phyloP scores from a whole-genome alignment of 2,888 invertebrate species.

The Pachliopta kotzebuea region DNA sequence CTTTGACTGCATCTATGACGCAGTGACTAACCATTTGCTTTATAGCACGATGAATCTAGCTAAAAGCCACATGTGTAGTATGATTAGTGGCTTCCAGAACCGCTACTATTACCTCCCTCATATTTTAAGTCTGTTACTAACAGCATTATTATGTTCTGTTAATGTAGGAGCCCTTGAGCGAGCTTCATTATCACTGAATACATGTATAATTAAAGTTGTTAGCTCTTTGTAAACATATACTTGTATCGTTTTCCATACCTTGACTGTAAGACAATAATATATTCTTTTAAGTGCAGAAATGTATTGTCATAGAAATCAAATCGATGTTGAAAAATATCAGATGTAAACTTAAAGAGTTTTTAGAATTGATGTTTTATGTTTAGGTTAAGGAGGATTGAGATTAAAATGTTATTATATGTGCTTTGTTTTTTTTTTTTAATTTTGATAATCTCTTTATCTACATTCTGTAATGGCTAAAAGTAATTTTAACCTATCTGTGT shows the following conservation, averaged over 20 bases:
- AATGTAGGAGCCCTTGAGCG: too few species aligned
- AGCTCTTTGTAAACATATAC: too few species aligned
- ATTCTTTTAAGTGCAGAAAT: background rate
- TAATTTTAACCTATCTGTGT: background rate
- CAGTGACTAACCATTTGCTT: too few species aligned
- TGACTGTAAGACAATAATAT: background rate
- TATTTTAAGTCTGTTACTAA: too few species aligned
- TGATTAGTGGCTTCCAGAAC: too few species aligned
- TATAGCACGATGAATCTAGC: too few species aligned
- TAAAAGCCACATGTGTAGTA: too few species aligned
- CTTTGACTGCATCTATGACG: too few species aligned
- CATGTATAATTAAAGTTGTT: too few species aligned
- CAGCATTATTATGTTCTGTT: too few species aligned
- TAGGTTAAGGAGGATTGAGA: conserved; percentile 5
- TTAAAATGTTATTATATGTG: conserved; percentile 4
- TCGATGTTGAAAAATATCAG: background rate
- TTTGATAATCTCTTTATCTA: background rate
- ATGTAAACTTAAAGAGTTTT: background rate
- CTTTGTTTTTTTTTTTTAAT: background rate
- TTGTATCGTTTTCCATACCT: background rate
- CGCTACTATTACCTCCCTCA: too few species aligned
- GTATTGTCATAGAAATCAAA: background rate
- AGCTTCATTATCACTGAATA: too few species aligned
- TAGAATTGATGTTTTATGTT: conserved; percentile 1
- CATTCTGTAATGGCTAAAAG: background rate